Conservation (phyloP, 92 coral and sea anemone species). For the Micromussa lordhowensis region DNA sequence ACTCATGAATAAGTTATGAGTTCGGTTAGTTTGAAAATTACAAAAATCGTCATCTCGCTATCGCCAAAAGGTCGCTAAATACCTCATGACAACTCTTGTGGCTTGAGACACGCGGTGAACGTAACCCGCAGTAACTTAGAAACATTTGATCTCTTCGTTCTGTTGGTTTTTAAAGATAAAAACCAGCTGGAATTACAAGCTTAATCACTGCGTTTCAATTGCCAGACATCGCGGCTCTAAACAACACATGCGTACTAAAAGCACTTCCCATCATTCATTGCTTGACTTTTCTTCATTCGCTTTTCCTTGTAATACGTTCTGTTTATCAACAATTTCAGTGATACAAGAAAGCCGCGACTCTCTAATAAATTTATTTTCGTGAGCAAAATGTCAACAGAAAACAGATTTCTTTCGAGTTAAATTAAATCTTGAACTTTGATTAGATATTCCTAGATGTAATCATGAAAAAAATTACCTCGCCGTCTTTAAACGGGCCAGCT, state of each 20-base stretch:
- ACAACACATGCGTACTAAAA: slow-evolving; percentile 35
- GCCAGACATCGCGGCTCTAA: slow-evolving; percentile 9
- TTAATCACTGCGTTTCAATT: not conserved
- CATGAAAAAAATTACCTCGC: slow-evolving; percentile 66
- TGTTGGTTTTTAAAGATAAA: slow-evolving; percentile 16
- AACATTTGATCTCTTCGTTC: slow-evolving; percentile 16
- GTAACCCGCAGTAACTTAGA: slow-evolving; percentile 22
- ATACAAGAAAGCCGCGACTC: slow-evolving; percentile 3
- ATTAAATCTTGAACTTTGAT: slow-evolving; percentile 13
- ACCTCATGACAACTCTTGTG: slow-evolving; percentile 44
- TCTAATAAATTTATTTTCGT: not conserved
- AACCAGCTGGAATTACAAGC: slow-evolving; percentile 26
- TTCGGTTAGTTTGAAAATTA: slow-evolving; percentile 28
- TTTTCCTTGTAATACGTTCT: not conserved
- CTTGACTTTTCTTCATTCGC: not conserved
- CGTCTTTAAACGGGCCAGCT: slow-evolving; percentile 77
- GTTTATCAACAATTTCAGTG: slow-evolving; percentile 1
- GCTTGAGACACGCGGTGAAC: slow-evolving; percentile 19
- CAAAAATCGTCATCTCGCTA: slow-evolving; percentile 77
- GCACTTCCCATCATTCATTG: slow-evolving; percentile 21
- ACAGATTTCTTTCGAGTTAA: slow-evolving; percentile 13
- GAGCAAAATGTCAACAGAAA: slow-evolving; percentile 17
- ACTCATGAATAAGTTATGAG: slow-evolving; percentile 81
- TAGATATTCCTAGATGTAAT: slow-evolving; percentile 2
- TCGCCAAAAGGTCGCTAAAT: slow-evolving; percentile 24